Evolutionary conservation across 2,888 invertebrate species (phyloP).

Genomic region (Ophion obscuratus): DNA sequence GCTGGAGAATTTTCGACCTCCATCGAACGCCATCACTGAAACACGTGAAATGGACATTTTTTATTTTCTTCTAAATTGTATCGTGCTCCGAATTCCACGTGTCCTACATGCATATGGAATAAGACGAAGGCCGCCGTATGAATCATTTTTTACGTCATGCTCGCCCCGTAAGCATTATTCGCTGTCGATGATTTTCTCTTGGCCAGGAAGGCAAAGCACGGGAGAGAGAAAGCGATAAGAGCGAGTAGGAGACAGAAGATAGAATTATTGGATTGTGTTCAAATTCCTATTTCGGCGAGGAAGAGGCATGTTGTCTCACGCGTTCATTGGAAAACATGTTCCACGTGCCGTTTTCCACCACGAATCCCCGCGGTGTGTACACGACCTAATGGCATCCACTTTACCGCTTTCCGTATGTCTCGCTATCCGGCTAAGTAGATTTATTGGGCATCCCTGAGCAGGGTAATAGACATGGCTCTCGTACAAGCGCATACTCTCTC

Average conservation of each 20-base stretch:
- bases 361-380: slow-evolving; percentile 64
- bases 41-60: background rate
- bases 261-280: slow-evolving; percentile 13
- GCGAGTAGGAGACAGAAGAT: background rate
- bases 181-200: background rate
- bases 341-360: slow-evolving; percentile 51
- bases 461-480: slow-evolving; percentile 33
- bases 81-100: slow-evolving; percentile 12
- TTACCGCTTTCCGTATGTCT: slow-evolving; percentile 73
- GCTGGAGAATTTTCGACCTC: too few relatives aligned
- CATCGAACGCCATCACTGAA: too few relatives aligned
- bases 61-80: background rate
- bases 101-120: slow-evolving; percentile 4
- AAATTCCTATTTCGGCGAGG: slow-evolving; percentile 13
- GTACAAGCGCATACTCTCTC: background rate
- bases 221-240: background rate
- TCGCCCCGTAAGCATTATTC: background rate
- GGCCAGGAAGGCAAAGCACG: background rate
- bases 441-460: slow-evolving; percentile 49
- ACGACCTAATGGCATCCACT: slow-evolving; percentile 71
- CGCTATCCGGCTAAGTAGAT: slow-evolving; percentile 48
- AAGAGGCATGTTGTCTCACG: slow-evolving; percentile 36
- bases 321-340: slow-evolving; percentile 48
- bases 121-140: background rate
- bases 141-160: background rate